phyloP scores from a whole-genome alignment of 2,113 vertebrate genomes.

The Oxyura jamaicensis region DNA sequence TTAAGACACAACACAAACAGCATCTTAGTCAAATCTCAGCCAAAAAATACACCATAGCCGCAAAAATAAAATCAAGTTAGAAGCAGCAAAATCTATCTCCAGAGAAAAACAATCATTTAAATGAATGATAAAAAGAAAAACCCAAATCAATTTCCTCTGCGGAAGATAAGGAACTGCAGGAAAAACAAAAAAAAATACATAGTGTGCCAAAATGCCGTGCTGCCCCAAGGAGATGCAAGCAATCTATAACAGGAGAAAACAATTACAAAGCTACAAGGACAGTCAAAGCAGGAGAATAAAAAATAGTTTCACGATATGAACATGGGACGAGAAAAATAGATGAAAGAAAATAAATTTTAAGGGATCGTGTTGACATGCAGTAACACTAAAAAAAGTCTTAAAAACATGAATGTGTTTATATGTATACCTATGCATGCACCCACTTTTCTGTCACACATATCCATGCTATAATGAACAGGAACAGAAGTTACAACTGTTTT shows the following conservation, averaged over 20 bases:
- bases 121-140: slow-evolving; percentile 71
- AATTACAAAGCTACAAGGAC: not conserved
- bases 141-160: slow-evolving; percentile 50
- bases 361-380: not conserved
- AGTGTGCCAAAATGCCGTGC: slow-evolving; percentile 33
- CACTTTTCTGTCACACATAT: not conserved
- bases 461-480: not conserved
- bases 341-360: not conserved
- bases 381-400: not conserved
- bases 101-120: slow-evolving; percentile 70
- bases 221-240: slow-evolving; percentile 41
- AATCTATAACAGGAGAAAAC: slow-evolving; percentile 24
- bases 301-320: not conserved
- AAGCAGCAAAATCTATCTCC: slow-evolving; percentile 63
- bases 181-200: slow-evolving; percentile 63
- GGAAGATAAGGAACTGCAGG: slow-evolving; percentile 59
- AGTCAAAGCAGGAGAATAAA: not conserved
- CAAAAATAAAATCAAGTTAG: slow-evolving; percentile 64
- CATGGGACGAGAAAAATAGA: not conserved
- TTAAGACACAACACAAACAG: slow-evolving; percentile 24
- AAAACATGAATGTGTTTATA: not conserved
- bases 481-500: not conserved
- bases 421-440: not conserved
- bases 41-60: slow-evolving; percentile 28
- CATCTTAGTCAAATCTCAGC: slow-evolving; percentile 7